These are phyloP conservation scores for Platanista minor DNA, from an alignment of 2,113 vertebrate genomes.

Conservation along the genomic window DNA sequence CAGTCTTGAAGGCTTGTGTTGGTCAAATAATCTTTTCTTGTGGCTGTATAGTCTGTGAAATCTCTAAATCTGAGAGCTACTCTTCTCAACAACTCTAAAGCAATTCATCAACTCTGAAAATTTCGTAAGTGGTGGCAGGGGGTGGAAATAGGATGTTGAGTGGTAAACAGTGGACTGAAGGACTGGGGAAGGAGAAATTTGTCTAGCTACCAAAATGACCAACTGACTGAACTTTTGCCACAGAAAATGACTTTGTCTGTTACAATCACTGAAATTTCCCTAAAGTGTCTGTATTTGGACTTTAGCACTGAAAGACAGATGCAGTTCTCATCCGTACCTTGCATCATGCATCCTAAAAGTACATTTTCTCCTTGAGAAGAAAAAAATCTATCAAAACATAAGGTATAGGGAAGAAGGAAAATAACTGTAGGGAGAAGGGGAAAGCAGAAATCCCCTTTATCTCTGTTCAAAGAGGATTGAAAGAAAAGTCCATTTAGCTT, in stretches of 20 bases:
- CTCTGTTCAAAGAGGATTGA: not conserved
- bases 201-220: not conserved
- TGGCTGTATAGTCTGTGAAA: not conserved
- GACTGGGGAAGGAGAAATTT: not conserved
- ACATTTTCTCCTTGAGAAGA: not conserved
- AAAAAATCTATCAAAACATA: not conserved
- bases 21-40: not conserved
- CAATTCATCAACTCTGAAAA: not conserved
- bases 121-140: not conserved
- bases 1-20: not conserved
- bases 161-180: not conserved
- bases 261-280: not conserved
- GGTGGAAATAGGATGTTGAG: not conserved
- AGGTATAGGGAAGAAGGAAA: not conserved
- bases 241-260: not conserved
- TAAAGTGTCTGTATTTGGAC: not conserved
- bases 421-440: not conserved
- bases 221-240: not conserved
- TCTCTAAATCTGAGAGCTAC: not conserved
- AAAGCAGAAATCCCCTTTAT: not conserved
- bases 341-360: not conserved
- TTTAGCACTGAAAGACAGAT: not conserved
- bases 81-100: not conserved
- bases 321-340: not conserved
- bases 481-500: conserved; percentile 2